Percentiles rank a stretch among this genome's conserved stretches.
These are phyloP conservation scores for Haemorhous mexicanus DNA, from an alignment of 2,113 vertebrate species.

Conservation along the genomic window DNA sequence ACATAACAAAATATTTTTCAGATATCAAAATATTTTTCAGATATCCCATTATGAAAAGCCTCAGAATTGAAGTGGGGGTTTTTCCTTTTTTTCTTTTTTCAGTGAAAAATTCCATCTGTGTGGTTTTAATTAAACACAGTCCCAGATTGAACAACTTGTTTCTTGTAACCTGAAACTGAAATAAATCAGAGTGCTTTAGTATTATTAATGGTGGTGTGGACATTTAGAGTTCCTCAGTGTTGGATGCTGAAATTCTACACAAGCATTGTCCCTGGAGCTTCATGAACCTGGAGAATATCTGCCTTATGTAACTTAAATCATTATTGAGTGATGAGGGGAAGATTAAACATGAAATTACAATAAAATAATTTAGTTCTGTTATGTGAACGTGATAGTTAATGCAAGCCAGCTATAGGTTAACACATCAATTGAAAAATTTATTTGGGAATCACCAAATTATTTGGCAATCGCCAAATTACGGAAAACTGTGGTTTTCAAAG, in stretches of 20 bases:
- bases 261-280: background rate
- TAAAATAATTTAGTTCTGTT: background rate
- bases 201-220: fast-evolving
- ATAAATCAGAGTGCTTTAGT: background rate
- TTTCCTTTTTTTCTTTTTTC: fast-evolving
- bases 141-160: background rate
- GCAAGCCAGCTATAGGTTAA: background rate
- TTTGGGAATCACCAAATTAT: too few species aligned
- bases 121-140: background rate
- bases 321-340: background rate
- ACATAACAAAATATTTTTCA: background rate
- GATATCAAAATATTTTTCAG: background rate
- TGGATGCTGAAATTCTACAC: background rate
- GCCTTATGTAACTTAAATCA: background rate
- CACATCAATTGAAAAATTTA: background rate
- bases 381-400: fast-evolving
- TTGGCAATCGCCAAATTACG: background rate
- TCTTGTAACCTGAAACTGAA: background rate
- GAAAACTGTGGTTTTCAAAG: background rate
- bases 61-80: fast-evolving
- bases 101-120: background rate
- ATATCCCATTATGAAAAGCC: background rate
- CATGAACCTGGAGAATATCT: background rate
- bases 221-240: background rate
- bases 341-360: background rate